Evolutionary conservation across 2,113 vertebrate species (phyloP), one percentile per base, ranked within the genome.

Genomic region (Cettia cetti): DNA sequence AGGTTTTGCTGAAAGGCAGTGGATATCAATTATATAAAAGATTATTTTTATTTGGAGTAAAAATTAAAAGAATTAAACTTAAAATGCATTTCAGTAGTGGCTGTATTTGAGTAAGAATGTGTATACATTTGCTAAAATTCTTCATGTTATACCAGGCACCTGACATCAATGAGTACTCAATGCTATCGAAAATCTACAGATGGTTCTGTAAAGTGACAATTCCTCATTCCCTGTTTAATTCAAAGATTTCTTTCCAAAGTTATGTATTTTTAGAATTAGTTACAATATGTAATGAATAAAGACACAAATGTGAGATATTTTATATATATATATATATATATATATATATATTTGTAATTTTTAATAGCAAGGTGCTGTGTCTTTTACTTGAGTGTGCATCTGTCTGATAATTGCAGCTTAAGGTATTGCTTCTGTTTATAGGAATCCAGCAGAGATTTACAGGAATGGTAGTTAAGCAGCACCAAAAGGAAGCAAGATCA

Each of bases 81-180:
- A 28, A 37, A 56, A 57, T 24, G 4, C 8, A 47, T 7, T 42
- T 31, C 3, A 4, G 4, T 35, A 27, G 4, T 17, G 30, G 8
- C 16, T 60, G 15, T 56, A 54, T 40, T 52, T 65, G 9, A 86
- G 13, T 44, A 56, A 30, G 10, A 53, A 24, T 64, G 75, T 59
- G 2, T 40, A 75, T 72, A 45, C 0, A 0, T 49, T 52, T 8
- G 0, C 11, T 65, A 61, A 72, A 84, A 75, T 49, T 72, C 6
- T 61, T 70, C 10, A 1, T 40, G 26, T 33, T 63, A 37, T 9
- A 82, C 40, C 6, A 63, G 12, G 4, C 5, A 71, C 31, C 8
- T 50, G 44, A 59, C 13, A 42, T 4, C 21, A 27, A 57, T 65
- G 5, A 28, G 1, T 65, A 37, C 40, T 64, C 19, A 40, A 6